A percentile compares a stretch with the other conserved stretches of the same genome.
phyloP scores from a whole-genome alignment of 2,888 invertebrate genomes.

The Cenopis cana region DNA sequence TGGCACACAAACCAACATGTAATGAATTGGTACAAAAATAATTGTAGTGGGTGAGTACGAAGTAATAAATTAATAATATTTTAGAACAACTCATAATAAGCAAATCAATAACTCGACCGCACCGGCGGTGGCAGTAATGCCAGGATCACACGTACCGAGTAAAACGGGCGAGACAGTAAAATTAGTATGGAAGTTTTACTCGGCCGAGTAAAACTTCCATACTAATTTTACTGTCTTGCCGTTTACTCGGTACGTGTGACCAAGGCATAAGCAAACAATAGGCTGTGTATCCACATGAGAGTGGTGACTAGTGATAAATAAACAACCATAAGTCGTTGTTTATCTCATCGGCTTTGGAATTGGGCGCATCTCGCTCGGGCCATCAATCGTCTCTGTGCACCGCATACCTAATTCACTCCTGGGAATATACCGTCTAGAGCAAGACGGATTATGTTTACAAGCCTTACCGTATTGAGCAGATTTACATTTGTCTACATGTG shows the following conservation, averaged over 20 bases:
- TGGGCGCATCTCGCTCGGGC: slow-evolving; percentile 55
- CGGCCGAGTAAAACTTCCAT: no score
- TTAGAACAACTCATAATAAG: slow-evolving; percentile 13
- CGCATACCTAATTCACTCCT: slow-evolving; percentile 54
- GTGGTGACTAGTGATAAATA: slow-evolving; percentile 53
- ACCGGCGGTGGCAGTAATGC: slow-evolving; percentile 30
- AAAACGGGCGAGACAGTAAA: no score
- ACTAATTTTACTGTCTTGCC: no score
- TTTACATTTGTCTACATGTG: slow-evolving; percentile 35
- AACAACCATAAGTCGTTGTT: slow-evolving; percentile 55
- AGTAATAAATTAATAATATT: not conserved
- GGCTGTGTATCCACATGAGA: slow-evolving; percentile 44
- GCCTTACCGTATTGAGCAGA: slow-evolving; percentile 33
- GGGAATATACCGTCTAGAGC: slow-evolving; percentile 46
- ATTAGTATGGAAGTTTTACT: no score
- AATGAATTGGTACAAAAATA: not conserved
- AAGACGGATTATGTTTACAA: slow-evolving; percentile 46
- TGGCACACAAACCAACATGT: not conserved
- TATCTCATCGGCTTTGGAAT: slow-evolving; percentile 50
- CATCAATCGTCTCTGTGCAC: slow-evolving; percentile 50
- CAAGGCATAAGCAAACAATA: slow-evolving; percentile 55
- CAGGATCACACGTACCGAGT: no score
- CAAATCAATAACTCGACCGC: slow-evolving; percentile 42
- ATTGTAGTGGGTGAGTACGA: not conserved
- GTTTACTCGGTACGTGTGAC: no score